Base-by-base conservation (phyloP, 92 coral and sea anemone species). In the Blastomussa wellsi region DNA sequence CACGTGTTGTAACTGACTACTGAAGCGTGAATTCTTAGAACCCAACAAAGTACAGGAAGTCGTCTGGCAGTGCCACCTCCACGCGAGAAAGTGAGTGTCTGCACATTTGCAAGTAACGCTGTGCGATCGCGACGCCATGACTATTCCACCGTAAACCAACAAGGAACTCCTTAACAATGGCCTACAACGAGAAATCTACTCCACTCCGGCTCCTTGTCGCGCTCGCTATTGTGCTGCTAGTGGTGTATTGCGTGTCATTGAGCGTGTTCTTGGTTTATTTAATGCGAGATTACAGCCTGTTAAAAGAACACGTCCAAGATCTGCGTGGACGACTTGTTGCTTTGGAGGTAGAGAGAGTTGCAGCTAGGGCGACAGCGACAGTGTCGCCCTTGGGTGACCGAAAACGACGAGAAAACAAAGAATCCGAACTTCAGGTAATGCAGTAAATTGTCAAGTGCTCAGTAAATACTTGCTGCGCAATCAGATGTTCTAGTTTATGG, bases 231-330 rank as follows among this genome's bases (percentile, higher is more conserved):
- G 87, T 90, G 28, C 17, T 90, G 67, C 52, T 94, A 32, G 82
- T 89, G n/a, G 80, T 94, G 72, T 89, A 90, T 83, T 87, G 89
- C 82, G 84, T 94, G 47, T 82, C 91, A 36, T 69, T 92, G 84
- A 84, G 93, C 17, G 77, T 88, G 16, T 92, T 90, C 41, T 22
- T 92, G 68, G 74, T 72, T 17, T 72, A 87, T 39, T 66, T 94
- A 86, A 83, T 84, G 77, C 91, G 92, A 48, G 93, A 94, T 49
- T 76, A 92, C 86, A 83, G 79, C 60, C 84, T 84, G 17, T 89
- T 94, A 28, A 84, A 85, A 64, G 78, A 86, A 4, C 84, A 90
- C 72, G 86, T 91, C 77, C 60, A 86, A 81, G 86, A 84, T 71
- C 78, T 94, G 37, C 87, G 87, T 71, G 74, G 85, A 74, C 93